Evolutionary conservation across 2,797 vertebrate species (phyloP), one percentile per base, ranked within the genome.

Genomic region (Helicolenus hilgendorfi): DNA sequence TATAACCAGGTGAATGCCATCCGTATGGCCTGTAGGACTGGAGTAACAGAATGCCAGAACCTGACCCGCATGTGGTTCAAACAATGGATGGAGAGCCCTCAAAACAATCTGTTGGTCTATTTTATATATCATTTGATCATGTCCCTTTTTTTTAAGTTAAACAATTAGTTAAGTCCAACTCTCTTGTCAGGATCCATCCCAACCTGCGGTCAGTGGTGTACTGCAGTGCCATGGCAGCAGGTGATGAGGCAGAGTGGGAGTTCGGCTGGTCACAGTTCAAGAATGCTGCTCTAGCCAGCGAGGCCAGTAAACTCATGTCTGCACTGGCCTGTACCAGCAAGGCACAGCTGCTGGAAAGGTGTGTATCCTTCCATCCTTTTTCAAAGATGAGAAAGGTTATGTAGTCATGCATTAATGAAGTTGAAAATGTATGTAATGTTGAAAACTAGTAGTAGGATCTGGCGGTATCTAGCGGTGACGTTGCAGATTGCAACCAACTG

Each of bases 161-260:
- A 29, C 3, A 7, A 6, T 59, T 13, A 26, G 2, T 63, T 41
- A 27, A 20, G 18, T 33, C 14, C 0, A 24, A 8, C n/a, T 81
- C 20, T 77, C 11, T 60, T 64, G 2, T 18, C 95, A 99, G 98
- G 67, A 98, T 99, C 80, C 29, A 96, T 7, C 89, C 98, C 7
- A 99, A 98, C 91, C 94, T 99, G 92, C 98, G 98, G 24, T 96
- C 97, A 1, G 64, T 95, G 1, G 93, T 99, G 69, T 99, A 99
- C 97, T 99, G 99, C 97, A 98, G 96, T 1, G 98, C 98, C 1
- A 94, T 99, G 0, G 95, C 98, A 29, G 90, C 88, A 0, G 98
- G 98, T 0, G 95, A 91, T 0, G 87, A 90, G 77, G 67, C 14
- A 0, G 97, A 98, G 89, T 99, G 99, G 99, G 0, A 98, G 9